phyloP scores from a whole-genome alignment of 2,888 invertebrate genomes.

The Adelognathus sp. region DNA sequence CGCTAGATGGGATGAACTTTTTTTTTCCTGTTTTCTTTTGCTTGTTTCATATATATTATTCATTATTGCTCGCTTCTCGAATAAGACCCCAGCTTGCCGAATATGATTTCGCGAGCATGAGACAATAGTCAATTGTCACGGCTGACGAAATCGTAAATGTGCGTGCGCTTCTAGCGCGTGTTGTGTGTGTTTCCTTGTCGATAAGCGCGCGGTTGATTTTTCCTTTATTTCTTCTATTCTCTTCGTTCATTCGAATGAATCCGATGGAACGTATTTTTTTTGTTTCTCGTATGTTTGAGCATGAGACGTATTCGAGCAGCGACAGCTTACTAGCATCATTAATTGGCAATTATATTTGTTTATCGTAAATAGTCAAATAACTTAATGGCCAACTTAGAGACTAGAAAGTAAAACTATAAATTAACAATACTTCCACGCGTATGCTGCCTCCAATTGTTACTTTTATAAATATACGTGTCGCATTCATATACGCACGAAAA shows the following conservation, averaged over 20 bases:
- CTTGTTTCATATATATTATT: slow-evolving; percentile 63
- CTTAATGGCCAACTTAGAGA: slow-evolving; percentile 62
- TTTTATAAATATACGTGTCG: neutral
- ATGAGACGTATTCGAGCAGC: slow-evolving; percentile 70
- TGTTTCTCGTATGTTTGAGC: slow-evolving; percentile 50
- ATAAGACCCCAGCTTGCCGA: slow-evolving; percentile 68
- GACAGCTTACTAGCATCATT: slow-evolving; percentile 64
- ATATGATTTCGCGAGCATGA: slow-evolving; percentile 18
- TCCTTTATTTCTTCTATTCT: neutral
- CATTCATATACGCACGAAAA: neutral
- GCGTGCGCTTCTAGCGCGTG: neutral
- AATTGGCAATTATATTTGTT: slow-evolving; percentile 67
- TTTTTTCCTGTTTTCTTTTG: no score
- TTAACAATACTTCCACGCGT: slow-evolving; percentile 56
- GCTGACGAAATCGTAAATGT: slow-evolving; percentile 18
- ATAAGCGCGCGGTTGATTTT: neutral
- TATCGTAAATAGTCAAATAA: slow-evolving; percentile 59
- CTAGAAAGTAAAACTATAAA: slow-evolving; percentile 62
- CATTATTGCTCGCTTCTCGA: slow-evolving; percentile 73
- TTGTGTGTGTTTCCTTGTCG: slow-evolving; percentile 4
- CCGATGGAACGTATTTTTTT: neutral
- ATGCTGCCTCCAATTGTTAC: slow-evolving; percentile 40
- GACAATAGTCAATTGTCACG: slow-evolving; percentile 24
- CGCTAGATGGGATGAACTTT: slow-evolving; percentile 4
- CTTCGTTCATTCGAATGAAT: slow-evolving; percentile 15